Evolutionary conservation across 2,113 vertebrate species (phyloP).

Genomic region (Oostethus manadensis): DNA sequence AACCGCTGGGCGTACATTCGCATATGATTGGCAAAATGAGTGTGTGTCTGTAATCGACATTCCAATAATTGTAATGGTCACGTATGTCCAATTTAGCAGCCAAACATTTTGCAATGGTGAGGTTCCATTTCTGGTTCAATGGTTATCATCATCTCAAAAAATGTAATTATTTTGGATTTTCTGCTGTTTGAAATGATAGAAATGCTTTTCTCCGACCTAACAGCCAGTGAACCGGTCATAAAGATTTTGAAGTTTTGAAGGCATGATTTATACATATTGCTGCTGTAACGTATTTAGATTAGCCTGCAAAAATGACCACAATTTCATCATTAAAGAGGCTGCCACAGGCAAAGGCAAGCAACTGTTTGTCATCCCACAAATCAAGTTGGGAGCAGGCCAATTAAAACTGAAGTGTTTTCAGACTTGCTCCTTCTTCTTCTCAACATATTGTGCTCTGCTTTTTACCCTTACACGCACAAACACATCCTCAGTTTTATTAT

Average conservation of each 20-base stretch:
- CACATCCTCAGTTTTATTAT: slow-evolving; percentile 14
- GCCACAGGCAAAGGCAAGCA: slow-evolving; percentile 47
- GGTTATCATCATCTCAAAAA: too few relatives aligned
- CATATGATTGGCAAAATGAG: too few relatives aligned
- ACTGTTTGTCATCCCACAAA: slow-evolving; percentile 55
- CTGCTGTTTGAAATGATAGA: neutral
- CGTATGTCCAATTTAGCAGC: too few relatives aligned
- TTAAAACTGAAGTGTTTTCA: slow-evolving; percentile 51
- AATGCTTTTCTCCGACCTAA: neutral
- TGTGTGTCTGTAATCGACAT: too few relatives aligned
- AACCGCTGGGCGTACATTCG: too few relatives aligned
- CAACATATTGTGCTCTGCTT: slow-evolving; percentile 14
- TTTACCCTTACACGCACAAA: slow-evolving; percentile 8
- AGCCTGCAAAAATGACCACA: slow-evolving; percentile 47
- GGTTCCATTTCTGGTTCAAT: too few relatives aligned
- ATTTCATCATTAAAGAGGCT: slow-evolving; percentile 55
- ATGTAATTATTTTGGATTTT: too few relatives aligned
- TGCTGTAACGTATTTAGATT: slow-evolving; percentile 46
- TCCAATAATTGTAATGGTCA: too few relatives aligned
- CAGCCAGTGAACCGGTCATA: neutral
- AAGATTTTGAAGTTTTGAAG: neutral
- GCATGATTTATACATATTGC: neutral
- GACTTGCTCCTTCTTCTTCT: slow-evolving; percentile 11
- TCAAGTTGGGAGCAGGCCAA: slow-evolving; percentile 57
- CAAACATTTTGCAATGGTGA: too few relatives aligned